Percentiles rank a stretch among this genome's conserved stretches.
phyloP scores from a whole-genome alignment of 2,797 vertebrate species.

The Micropoecilia bifurca region DNA sequence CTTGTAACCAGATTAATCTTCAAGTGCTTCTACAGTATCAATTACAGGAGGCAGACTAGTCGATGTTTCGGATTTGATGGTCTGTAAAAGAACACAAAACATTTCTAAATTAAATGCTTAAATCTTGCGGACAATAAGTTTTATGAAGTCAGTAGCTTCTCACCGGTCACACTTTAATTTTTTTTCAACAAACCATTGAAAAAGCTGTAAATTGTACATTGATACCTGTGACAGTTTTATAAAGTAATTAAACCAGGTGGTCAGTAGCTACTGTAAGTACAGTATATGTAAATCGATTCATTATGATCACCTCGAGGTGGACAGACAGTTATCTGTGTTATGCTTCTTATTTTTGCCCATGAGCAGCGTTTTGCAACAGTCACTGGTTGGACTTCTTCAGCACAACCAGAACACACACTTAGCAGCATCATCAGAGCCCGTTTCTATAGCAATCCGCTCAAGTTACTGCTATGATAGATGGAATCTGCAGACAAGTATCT shows the following conservation, averaged over 20 bases:
- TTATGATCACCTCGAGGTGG: slow-evolving; percentile 39
- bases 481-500: slow-evolving; percentile 13
- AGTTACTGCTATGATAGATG: slow-evolving; percentile 9
- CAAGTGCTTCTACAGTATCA: not conserved
- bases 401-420: slow-evolving; percentile 8
- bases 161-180: not conserved
- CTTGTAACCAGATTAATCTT: not conserved
- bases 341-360: slow-evolving; percentile 32
- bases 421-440: slow-evolving; percentile 9
- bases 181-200: not conserved
- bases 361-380: slow-evolving; percentile 30
- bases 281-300: not conserved
- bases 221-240: not conserved
- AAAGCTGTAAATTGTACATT: not conserved
- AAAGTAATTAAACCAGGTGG: not conserved
- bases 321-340: slow-evolving; percentile 40
- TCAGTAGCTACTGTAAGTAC: not conserved
- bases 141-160: not conserved
- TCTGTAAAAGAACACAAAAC: not conserved
- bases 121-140: not conserved
- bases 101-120: not conserved
- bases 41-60: not conserved
- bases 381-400: slow-evolving; percentile 6
- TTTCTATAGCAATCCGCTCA: slow-evolving; percentile 37
- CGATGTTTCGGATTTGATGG: not conserved